Conservation (phyloP, 1,140 invertebrate genomes). For the Rhagoletis zephyria region DNA sequence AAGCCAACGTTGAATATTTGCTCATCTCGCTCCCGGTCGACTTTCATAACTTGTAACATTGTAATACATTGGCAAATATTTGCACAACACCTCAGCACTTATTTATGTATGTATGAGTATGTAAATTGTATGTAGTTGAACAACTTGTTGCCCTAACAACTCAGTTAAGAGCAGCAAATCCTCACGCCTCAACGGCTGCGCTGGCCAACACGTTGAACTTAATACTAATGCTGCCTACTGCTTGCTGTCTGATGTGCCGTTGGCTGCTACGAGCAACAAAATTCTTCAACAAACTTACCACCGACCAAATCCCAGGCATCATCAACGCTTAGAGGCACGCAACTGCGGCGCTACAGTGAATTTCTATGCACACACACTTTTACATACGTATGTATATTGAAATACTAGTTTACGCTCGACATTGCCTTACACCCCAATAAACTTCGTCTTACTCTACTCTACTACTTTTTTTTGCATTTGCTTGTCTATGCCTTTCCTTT, state of each 20-base stretch:
- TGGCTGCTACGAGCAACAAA: not conserved
- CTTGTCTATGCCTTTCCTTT: not conserved
- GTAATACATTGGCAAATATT: not conserved
- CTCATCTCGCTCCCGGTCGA: too few relatives aligned
- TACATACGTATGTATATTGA: not conserved
- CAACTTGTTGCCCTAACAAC: conserved; percentile 50
- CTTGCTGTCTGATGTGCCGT: not conserved
- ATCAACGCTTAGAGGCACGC: conserved; percentile 47
- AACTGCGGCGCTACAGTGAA: not conserved
- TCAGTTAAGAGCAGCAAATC: not conserved
- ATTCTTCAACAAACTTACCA: conserved; percentile 13
- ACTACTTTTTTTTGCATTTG: not conserved
- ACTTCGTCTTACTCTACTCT: not conserved
- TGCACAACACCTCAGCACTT: conserved; percentile 17
- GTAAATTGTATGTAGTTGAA: not conserved
- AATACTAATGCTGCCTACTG: not conserved
- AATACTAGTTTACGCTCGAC: not conserved
- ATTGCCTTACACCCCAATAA: not conserved
- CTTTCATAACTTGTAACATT: too few relatives aligned
- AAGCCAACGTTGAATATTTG: too few relatives aligned
- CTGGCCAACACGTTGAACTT: not conserved
- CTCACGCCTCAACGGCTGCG: conserved; percentile 18
- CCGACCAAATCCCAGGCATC: conserved; percentile 38
- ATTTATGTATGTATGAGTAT: not conserved
- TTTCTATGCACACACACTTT: not conserved